These are phyloP conservation scores for Eristalis arbustorum DNA, from an alignment of 2,888 invertebrate genomes.

Conservation along the genomic window DNA sequence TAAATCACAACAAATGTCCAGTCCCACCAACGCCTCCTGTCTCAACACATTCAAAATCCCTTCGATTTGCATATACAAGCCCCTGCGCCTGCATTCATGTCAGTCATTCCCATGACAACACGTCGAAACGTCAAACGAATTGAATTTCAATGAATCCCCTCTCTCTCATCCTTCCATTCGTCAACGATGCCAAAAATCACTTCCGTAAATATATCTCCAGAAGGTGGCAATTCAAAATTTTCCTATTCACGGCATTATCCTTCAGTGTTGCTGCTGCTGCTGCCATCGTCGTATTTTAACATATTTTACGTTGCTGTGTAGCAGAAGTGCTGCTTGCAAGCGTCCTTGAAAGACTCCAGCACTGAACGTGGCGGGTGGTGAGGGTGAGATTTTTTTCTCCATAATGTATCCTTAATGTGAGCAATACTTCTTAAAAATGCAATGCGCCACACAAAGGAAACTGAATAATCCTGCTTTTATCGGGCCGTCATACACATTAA, in stretches of 20 bases:
- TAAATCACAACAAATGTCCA: not conserved
- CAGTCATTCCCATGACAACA: not conserved
- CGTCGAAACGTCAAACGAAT: not conserved
- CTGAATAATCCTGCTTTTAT: constrained; percentile 27
- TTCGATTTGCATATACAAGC: not conserved
- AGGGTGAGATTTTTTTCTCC: not conserved
- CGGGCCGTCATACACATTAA: constrained; percentile 20
- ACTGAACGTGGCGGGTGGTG: not conserved
- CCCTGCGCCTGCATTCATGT: not conserved
- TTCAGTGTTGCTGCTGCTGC: not conserved
- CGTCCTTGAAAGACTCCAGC: not conserved
- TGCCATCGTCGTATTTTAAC: not conserved
- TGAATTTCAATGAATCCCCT: not conserved
- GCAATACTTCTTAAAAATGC: constrained; percentile 18
- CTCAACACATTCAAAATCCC: not conserved
- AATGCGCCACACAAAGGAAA: constrained; percentile 2
- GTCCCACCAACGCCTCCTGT: not conserved
- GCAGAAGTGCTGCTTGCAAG: not conserved
- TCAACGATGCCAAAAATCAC: constrained; percentile 2
- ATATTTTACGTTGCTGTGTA: not conserved
- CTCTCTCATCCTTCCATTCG: not conserved
- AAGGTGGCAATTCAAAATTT: not conserved
- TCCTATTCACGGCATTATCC: not conserved
- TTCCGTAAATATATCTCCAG: not conserved
- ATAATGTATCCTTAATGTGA: constrained; percentile 5